A percentile compares a stretch with the other conserved stretches of the same genome.
These are phyloP conservation scores for Acanthisitta chloris DNA, from an alignment of 2,113 vertebrate genomes.

Conservation along the genomic window DNA sequence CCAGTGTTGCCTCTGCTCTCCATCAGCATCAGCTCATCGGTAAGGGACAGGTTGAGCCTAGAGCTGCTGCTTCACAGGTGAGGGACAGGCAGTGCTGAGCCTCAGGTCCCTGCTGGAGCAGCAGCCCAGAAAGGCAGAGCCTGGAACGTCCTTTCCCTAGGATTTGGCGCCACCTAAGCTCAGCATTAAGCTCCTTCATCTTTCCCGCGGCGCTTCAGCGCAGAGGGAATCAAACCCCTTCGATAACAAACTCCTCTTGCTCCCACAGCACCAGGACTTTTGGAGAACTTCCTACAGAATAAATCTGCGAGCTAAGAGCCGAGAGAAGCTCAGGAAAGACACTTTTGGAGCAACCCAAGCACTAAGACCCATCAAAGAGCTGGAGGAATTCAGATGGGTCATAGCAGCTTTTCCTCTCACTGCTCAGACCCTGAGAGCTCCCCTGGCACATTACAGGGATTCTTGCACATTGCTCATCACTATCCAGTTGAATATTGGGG, in stretches of 20 bases:
- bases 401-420: background rate
- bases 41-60: background rate
- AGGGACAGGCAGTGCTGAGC: background rate
- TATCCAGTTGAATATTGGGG: background rate
- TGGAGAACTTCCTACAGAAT: background rate
- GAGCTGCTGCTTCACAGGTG: background rate
- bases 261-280: background rate
- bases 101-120: too few relatives aligned
- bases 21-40: rapidly evolving
- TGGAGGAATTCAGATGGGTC: background rate
- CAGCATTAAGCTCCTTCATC: background rate
- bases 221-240: background rate
- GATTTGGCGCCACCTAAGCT: background rate
- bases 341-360: background rate
- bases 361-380: background rate
- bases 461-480: background rate
- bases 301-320: background rate
- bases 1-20: background rate
- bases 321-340: background rate
- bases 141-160: background rate
- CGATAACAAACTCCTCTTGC: background rate
- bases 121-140: background rate
- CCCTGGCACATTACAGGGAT: background rate
- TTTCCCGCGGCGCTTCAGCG: background rate
- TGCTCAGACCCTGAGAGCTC: background rate